Conservation (phyloP, 2,113 vertebrate genomes). For the Vidua chalybeata region DNA sequence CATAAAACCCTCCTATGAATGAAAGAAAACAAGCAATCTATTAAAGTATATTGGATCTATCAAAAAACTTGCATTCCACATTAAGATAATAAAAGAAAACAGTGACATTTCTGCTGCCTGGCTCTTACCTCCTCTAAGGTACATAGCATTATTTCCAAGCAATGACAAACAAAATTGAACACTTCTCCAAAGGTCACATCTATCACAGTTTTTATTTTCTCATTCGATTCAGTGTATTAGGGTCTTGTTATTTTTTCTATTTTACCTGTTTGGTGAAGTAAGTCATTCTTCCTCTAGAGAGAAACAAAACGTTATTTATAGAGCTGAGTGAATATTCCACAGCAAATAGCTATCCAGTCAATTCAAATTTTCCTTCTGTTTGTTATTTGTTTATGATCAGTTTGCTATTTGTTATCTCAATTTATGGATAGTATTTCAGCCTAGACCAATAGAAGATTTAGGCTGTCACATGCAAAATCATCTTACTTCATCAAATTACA, state of each 20-base stretch:
- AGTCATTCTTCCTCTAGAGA: background rate
- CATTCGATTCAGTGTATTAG: constrained; percentile 48
- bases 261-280: constrained; percentile 13
- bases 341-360: constrained; percentile 28
- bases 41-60: constrained; percentile 20
- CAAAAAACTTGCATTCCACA: background rate
- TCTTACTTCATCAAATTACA: background rate
- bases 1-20: background rate
- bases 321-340: constrained; percentile 9
- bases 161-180: constrained; percentile 60
- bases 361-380: constrained; percentile 18
- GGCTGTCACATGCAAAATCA: background rate
- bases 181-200: constrained; percentile 71
- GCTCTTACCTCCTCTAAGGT: constrained; percentile 4
- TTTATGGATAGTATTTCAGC: background rate
- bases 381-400: constrained; percentile 40
- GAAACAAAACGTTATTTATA: constrained; percentile 27
- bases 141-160: constrained; percentile 29
- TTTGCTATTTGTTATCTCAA: constrained; percentile 32
- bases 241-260: constrained; percentile 37
- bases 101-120: background rate
- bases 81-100: constrained; percentile 7
- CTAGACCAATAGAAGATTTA: background rate
- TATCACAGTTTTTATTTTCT: constrained; percentile 67
- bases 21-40: background rate